Conservation (phyloP, 2,888 invertebrate genomes). For the Arge pagana region DNA sequence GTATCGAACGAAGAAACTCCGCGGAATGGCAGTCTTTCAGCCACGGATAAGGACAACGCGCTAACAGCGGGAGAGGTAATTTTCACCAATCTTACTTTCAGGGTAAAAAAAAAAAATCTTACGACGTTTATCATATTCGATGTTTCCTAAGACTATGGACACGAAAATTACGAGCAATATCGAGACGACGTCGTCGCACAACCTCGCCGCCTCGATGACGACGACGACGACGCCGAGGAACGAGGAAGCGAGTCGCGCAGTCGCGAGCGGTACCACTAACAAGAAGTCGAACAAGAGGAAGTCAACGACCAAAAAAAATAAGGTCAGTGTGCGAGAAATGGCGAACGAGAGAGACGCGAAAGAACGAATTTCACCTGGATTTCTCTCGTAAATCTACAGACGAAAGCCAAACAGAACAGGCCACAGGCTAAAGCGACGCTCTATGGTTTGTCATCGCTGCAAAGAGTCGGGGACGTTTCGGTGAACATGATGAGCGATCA, state of each 20-base stretch:
- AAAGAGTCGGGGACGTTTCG: slow-evolving; percentile 78
- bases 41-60: slow-evolving; percentile 1
- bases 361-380: neutral
- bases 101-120: no score
- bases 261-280: slow-evolving; percentile 24
- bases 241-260: slow-evolving; percentile 24
- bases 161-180: slow-evolving; percentile 19
- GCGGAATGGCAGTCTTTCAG: neutral
- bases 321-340: slow-evolving; percentile 8
- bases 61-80: no score
- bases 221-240: slow-evolving; percentile 18
- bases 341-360: slow-evolving; percentile 40
- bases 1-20: neutral
- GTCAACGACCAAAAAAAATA: slow-evolving; percentile 31
- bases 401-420: slow-evolving; percentile 60
- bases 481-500: slow-evolving; percentile 80
- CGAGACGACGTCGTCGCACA: slow-evolving; percentile 11
- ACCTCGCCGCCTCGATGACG: slow-evolving; percentile 21
- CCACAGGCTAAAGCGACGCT: slow-evolving; percentile 77
- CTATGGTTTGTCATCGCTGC: slow-evolving; percentile 78
- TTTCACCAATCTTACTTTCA: no score
- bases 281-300: slow-evolving; percentile 59
- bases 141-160: slow-evolving; percentile 19
- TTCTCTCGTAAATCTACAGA: slow-evolving; percentile 36
- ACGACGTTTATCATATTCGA: no score